Percentiles rank a stretch among this genome's conserved stretches.
phyloP scores from a whole-genome alignment of 2,797 vertebrate species.

The Pseudopleuronectes americanus region DNA sequence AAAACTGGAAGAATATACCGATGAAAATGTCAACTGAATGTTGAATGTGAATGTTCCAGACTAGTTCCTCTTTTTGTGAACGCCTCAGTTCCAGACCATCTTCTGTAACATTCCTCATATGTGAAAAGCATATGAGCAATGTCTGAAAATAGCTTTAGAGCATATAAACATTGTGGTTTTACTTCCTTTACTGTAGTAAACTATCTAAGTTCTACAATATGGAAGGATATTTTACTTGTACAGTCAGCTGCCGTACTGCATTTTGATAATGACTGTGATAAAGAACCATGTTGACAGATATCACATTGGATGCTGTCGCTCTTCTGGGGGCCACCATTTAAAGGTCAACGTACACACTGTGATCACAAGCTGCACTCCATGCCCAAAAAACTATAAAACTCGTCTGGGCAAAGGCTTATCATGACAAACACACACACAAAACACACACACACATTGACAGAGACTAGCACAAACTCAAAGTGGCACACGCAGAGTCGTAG shows the following conservation, averaged over 20 bases:
- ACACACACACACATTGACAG: not conserved
- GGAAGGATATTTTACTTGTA: no score
- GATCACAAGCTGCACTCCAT: slow-evolving; percentile 19
- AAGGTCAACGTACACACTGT: slow-evolving; percentile 28
- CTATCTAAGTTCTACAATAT: not conserved
- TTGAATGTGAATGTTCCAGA: no score
- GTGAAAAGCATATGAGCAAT: no score
- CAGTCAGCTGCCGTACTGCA: slow-evolving; percentile 5
- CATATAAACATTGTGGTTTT: not conserved
- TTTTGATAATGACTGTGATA: slow-evolving; percentile 51
- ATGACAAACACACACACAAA: slow-evolving; percentile 5
- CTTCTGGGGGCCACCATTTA: slow-evolving; percentile 32
- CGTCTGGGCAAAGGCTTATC: not conserved
- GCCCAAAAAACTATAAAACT: slow-evolving; percentile 21
- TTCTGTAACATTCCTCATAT: no score
- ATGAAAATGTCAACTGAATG: no score
- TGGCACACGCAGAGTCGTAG: not conserved
- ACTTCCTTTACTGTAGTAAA: not conserved
- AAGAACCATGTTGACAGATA: slow-evolving; percentile 44
- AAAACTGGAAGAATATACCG: no score
- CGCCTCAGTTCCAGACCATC: no score
- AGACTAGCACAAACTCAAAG: slow-evolving; percentile 9
- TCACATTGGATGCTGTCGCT: slow-evolving; percentile 24
- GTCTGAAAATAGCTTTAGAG: no score
- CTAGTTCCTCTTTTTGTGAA: no score